A percentile compares a stretch with the other conserved stretches of the same genome.
Conservation (phyloP, 2,797 vertebrate genomes). For the Sebastes goodei region DNA sequence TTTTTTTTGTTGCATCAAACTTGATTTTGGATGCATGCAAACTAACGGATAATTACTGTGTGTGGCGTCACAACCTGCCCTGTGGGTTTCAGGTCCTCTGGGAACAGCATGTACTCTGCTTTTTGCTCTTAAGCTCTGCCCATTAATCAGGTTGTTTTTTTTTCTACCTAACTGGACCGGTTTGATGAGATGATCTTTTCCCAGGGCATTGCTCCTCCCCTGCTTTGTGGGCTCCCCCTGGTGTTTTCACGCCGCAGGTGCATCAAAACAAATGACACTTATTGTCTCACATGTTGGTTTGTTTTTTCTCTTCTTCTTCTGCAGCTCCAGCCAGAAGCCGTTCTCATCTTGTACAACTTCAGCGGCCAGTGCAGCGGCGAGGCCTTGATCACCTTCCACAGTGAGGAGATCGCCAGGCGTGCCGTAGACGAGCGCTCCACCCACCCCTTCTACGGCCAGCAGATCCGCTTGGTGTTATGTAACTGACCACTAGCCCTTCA, state of each 20-base stretch:
- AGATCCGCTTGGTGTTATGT: slow-evolving; percentile 82
- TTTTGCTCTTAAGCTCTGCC: slow-evolving; percentile 17
- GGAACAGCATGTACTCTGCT: slow-evolving; percentile 46
- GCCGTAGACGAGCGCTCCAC: slow-evolving; percentile 86
- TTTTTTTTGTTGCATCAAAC: neutral
- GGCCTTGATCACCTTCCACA: slow-evolving; percentile 89
- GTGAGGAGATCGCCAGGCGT: slow-evolving; percentile 83
- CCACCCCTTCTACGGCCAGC: slow-evolving; percentile 84
- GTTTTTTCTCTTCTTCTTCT: neutral
- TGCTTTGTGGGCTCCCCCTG: slow-evolving; percentile 56
- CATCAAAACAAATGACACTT: neutral
- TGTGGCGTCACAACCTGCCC: neutral
- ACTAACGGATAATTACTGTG: slow-evolving; percentile 13
- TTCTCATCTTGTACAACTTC: slow-evolving; percentile 90
- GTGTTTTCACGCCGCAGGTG: slow-evolving; percentile 31
- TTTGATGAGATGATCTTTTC: slow-evolving; percentile 29
- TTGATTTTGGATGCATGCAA: slow-evolving; percentile 35
- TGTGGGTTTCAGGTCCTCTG: slow-evolving; percentile 20
- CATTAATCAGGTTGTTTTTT: neutral
- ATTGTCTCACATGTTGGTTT: neutral
- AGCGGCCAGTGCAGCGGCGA: slow-evolving; percentile 91
- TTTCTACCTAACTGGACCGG: slow-evolving; percentile 23
- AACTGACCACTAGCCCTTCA: slow-evolving; percentile 62
- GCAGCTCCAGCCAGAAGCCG: slow-evolving; percentile 89
- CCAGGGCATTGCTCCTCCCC: neutral